phyloP scores from a whole-genome alignment of 2,888 invertebrate species.

The Gibbula magus region DNA sequence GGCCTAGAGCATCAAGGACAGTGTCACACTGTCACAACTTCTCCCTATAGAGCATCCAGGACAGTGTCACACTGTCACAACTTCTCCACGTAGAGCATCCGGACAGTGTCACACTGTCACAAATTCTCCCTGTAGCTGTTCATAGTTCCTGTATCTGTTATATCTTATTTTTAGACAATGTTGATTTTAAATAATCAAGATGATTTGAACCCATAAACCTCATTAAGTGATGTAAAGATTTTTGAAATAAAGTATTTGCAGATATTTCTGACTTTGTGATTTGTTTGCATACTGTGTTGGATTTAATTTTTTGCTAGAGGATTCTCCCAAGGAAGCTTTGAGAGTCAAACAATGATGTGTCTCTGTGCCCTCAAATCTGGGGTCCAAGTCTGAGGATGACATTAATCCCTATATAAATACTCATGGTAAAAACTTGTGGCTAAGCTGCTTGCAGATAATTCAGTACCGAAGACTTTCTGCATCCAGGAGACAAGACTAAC shows the following conservation, averaged over 20 bases:
- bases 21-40: neutral
- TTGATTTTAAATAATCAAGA: conserved; percentile 8
- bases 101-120: neutral
- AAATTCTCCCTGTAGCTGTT: neutral
- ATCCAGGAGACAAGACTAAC: too few relatives aligned
- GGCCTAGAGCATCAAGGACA: neutral
- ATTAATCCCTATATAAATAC: too few relatives aligned
- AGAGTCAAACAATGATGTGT: too few relatives aligned
- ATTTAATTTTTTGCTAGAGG: too few relatives aligned
- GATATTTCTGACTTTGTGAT: neutral
- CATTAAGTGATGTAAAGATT: conserved; percentile 10
- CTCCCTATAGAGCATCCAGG: neutral
- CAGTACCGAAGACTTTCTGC: too few relatives aligned
- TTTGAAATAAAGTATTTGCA: conserved; percentile 13
- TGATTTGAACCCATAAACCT: conserved; percentile 5
- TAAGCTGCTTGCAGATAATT: too few relatives aligned
- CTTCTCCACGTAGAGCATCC: neutral
- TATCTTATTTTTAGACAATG: conserved; percentile 5
- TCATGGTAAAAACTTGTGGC: too few relatives aligned
- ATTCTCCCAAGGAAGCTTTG: too few relatives aligned
- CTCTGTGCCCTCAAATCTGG: too few relatives aligned
- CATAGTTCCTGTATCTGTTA: neutral
- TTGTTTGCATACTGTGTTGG: too few relatives aligned
- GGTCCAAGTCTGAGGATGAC: too few relatives aligned
- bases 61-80: too few relatives aligned